These are phyloP conservation scores for Puffinus mauretanicus DNA, from an alignment of 2,113 vertebrate genomes.

Conservation along the genomic window DNA sequence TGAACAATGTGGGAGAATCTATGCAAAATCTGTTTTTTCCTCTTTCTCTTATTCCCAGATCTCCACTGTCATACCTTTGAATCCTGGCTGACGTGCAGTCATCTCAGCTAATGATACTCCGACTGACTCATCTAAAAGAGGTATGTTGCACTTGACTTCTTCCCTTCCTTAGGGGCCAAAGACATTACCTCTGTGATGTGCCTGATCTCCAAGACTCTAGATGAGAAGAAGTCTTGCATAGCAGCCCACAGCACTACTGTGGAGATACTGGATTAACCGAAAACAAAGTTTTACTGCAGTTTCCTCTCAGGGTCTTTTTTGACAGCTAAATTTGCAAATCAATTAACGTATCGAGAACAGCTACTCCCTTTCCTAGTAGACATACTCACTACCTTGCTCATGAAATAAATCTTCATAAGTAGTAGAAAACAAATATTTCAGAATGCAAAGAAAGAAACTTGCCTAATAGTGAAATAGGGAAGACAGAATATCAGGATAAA, in stretches of 20 bases:
- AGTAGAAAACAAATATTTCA: not conserved
- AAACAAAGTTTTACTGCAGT: not conserved
- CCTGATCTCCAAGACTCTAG: not conserved
- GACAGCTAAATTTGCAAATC: conserved; percentile 29
- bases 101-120: not conserved
- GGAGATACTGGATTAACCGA: not conserved
- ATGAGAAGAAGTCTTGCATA: not conserved
- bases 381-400: not conserved
- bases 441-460: not conserved
- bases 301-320: not conserved
- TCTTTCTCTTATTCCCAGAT: not conserved
- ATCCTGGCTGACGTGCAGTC: not conserved
- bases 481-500: not conserved
- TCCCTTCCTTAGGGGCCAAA: not conserved
- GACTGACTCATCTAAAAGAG: not conserved
- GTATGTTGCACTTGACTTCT: not conserved
- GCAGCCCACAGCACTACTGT: not conserved
- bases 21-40: not conserved
- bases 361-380: not conserved
- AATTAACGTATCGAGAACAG: not conserved
- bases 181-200: not conserved
- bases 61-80: not conserved
- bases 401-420: not conserved
- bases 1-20: not conserved
- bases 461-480: not conserved